These are phyloP conservation scores for Cosmia pyralina DNA, from an alignment of 2,888 invertebrate genomes.

Conservation along the genomic window DNA sequence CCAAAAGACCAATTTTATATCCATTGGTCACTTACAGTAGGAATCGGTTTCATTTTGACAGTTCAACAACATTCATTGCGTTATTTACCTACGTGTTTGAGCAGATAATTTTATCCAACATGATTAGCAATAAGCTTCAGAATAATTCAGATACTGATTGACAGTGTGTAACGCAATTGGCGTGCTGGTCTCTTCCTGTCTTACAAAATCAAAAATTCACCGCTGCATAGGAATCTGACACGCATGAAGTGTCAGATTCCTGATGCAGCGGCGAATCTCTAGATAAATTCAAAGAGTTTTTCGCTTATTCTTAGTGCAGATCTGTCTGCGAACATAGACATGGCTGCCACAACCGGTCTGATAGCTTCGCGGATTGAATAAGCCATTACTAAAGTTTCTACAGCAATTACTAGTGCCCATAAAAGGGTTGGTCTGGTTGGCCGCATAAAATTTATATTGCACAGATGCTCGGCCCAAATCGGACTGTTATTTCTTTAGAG, in stretches of 20 bases:
- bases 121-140: no score
- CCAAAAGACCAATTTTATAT: no score
- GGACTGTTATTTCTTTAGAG: slow-evolving; percentile 65
- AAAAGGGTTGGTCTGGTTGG: slow-evolving; percentile 76
- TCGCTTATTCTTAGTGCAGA: slow-evolving; percentile 55
- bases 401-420: slow-evolving; percentile 82
- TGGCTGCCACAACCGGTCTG: slow-evolving; percentile 73
- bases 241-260: not conserved
- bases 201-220: not conserved
- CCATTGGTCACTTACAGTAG: not conserved
- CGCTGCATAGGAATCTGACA: no score
- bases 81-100: no score
- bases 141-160: no score
- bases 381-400: slow-evolving; percentile 86
- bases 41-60: no score
- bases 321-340: slow-evolving; percentile 60
- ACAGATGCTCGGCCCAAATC: slow-evolving; percentile 74
- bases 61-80: no score
- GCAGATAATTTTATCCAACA: no score
- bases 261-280: slow-evolving; percentile 21
- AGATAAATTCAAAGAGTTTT: slow-evolving; percentile 56
- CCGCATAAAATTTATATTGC: slow-evolving; percentile 78
- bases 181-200: not conserved
- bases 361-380: slow-evolving; percentile 78
- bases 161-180: no score